Evolutionary conservation across 2,888 invertebrate species (phyloP), one percentile per base, ranked within the genome.

Genomic region (Aplocera efformata): DNA sequence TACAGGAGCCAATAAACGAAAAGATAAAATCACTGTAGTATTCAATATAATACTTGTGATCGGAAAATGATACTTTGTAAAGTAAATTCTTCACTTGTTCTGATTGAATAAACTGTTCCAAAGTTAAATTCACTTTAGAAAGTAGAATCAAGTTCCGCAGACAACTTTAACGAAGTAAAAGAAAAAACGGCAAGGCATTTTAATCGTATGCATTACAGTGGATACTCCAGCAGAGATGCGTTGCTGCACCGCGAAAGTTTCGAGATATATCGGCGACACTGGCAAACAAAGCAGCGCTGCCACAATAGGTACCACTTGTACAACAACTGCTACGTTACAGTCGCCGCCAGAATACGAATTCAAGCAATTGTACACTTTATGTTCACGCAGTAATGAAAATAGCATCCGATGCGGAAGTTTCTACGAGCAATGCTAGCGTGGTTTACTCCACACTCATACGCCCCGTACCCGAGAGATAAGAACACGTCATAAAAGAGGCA

Each of bases 181-280:
- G 10, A 32, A 32, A 30, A 21, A 44, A 32, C 34, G 28, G 33
- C 36, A 23, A 24, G 41, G 36, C 36, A 46, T 60, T 60, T 55
- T 55, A 59, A 62, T 58, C 53, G 45, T 45, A 48, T 53, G 36
- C 51, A 50, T 57, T 58, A 61, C 58, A 54, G 60, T 56, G 59
- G 57, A 67, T 67, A 64, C 60, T 47, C 49, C 53, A 45, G 36
- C 37, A 42, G 67, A 62, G 68, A 69, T 72, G 74, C 71, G 71
- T 71, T 67, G 69, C 64, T 69, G 74, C 71, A 72, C 61, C 60
- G 77, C 71, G 67, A 62, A 83, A 83, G 71, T 85, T 83, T 79
- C 64, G 67, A 79, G 77, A 82, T 84, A 84, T 85, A 84, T 85
- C 82, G 75, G 79, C 70, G 80, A 76, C 81, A 74, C 66, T 74